Evolutionary conservation across 2,797 vertebrate genomes (phyloP).

Genomic region (Myotis myotis): DNA sequence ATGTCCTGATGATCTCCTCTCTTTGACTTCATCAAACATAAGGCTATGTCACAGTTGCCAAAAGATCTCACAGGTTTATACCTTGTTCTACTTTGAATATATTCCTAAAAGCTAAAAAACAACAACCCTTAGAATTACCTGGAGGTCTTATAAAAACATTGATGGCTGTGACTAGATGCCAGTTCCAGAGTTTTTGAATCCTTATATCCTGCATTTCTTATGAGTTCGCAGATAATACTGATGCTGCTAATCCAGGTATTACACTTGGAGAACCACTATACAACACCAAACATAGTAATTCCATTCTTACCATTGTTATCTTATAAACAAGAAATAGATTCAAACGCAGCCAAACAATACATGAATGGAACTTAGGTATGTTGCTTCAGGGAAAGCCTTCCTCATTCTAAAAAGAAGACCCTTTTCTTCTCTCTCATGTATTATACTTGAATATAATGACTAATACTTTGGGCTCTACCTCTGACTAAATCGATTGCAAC

Average conservation of each 20-base stretch:
- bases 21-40: not conserved
- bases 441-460: not conserved
- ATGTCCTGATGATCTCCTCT: not conserved
- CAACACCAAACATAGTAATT: not conserved
- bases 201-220: not conserved
- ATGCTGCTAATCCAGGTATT: not conserved
- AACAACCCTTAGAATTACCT: not conserved
- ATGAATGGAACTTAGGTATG: not conserved
- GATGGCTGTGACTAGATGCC: not conserved
- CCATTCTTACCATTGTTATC: not conserved
- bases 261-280: not conserved
- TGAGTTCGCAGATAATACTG: not conserved
- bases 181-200: not conserved
- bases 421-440: not conserved
- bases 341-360: not conserved
- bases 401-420: not conserved
- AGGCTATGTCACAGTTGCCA: not conserved
- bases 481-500: not conserved
- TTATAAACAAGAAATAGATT: not conserved
- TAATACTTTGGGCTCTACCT: not conserved
- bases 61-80: not conserved
- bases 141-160: not conserved
- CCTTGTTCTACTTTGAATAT: not conserved
- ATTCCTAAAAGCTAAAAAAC: not conserved
- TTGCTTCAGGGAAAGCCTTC: not conserved